phyloP scores from a whole-genome alignment of 2,113 vertebrate species.

The Bungarus multicinctus region DNA sequence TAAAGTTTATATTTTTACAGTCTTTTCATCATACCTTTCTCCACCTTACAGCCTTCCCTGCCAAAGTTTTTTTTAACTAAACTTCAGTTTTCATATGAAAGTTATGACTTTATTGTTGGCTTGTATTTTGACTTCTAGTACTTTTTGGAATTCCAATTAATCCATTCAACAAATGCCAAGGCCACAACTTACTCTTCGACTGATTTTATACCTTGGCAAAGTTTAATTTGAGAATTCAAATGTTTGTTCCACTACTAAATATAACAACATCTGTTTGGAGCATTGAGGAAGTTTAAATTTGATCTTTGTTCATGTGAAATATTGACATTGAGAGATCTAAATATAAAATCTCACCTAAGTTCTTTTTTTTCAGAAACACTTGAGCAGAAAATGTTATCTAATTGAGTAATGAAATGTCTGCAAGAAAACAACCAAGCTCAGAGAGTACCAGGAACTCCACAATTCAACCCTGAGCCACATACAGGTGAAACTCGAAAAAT shows the following conservation, averaged over 20 bases:
- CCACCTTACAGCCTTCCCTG: neutral
- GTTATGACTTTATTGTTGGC: neutral
- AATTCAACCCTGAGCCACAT: neutral
- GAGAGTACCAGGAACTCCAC: neutral
- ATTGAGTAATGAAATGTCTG: neutral
- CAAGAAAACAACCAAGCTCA: neutral
- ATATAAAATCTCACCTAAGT: neutral
- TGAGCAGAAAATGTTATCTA: neutral
- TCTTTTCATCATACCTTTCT: neutral
- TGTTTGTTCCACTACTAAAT: neutral
- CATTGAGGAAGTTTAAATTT: neutral
- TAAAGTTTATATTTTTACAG: neutral
- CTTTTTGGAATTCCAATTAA: neutral
- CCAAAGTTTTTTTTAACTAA: neutral
- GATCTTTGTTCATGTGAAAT: neutral
- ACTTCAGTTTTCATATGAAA: neutral
- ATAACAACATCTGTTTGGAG: neutral
- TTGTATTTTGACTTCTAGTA: neutral
- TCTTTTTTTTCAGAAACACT: neutral
- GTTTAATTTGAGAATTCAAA: neutral
- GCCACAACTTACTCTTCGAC: neutral
- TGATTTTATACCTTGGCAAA: neutral
- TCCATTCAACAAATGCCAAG: neutral
- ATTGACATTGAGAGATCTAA: neutral
- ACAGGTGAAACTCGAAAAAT: no score